Conservation (phyloP, 2,797 vertebrate species). For the Lepidocolaptes lacrymiger region DNA sequence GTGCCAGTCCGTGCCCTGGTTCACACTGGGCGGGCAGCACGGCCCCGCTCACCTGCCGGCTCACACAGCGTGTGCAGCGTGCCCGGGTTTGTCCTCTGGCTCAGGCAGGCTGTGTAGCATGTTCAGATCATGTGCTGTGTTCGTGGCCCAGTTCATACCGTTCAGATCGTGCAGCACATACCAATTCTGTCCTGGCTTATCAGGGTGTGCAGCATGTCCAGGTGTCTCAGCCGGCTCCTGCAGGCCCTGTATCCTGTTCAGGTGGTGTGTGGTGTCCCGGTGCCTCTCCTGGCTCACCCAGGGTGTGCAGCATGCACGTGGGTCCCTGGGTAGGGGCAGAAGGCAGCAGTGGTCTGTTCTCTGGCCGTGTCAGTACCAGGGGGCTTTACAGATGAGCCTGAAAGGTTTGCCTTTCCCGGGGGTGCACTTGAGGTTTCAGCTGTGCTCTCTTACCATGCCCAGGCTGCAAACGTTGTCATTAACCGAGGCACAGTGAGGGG, state of each 20-base stretch:
- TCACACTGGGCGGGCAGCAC: fast-evolving
- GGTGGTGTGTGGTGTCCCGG: too few relatives aligned
- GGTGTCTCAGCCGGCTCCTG: too few relatives aligned
- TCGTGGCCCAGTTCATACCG: fast-evolving
- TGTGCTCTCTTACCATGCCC: fast-evolving
- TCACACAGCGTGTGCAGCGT: fast-evolving
- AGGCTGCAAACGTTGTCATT: not conserved
- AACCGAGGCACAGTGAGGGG: fast-evolving
- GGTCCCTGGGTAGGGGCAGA: not conserved
- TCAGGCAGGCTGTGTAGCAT: not conserved
- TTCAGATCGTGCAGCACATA: fast-evolving
- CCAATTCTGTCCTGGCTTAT: too few relatives aligned
- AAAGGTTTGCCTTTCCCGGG: not conserved
- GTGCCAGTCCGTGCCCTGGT: not conserved
- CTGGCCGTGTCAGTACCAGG: fast-evolving
- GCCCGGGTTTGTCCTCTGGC: too few relatives aligned
- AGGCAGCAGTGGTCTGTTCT: fast-evolving
- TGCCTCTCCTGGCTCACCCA: not conserved
- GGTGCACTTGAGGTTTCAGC: not conserved
- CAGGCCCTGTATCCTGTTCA: too few relatives aligned
- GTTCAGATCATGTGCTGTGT: fast-evolving
- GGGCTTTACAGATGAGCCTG: not conserved
- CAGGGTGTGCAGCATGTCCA: not conserved
- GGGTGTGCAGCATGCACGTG: fast-evolving
- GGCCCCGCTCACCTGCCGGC: fast-evolving